Evolutionary conservation across 30 jellyfish, hydroid and myxozoan genomes (phyloP), one percentile per base, ranked within the genome.

Genomic region (Hydractinia symbiolongicarpus): DNA sequence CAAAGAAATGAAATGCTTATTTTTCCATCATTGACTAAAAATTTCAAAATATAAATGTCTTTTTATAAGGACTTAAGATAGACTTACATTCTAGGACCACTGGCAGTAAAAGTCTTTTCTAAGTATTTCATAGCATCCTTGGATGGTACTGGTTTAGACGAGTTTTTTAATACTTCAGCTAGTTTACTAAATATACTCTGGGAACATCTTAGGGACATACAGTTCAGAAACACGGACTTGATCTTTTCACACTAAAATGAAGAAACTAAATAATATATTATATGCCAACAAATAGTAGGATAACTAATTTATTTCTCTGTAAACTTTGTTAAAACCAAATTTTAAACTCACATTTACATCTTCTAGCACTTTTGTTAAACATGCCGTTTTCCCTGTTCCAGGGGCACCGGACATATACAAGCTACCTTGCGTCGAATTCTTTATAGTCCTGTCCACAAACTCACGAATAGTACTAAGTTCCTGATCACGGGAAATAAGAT

Each of bases 321-420:
- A 30, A 30, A 67, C 50, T 67, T 67, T 9, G 21, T 30, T 13
- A 10, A 67, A 67, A 20, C 8, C 50, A 19, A 71, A 71, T 15
- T 71, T 71, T 71, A 20, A 71, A 30, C 80, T 20, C 9, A 71
- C 85, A 70, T 73, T 14, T 52, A 79, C 60, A 54, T 77, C 17
- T 10, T 54, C 76, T 8, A 90, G 54, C 6, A 66, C 91, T 69
- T 81, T 81, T 9, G 79, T 76, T 66, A 91, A 64, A 69, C 95
- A 81, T 19, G 95, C 96, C 70, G 96, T 91, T 61, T 91, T 91
- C 17, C 97, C 97, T 8, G 97, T 91, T 7, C 97, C 97, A 40
- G 97, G 97, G 40, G 97, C 97, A 73, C 97, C 97, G 70, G 97
- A 91, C 61, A 91, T 79, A 72, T 91, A 91, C 44, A 91, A 82